These are phyloP conservation scores for Nymphalis urticae DNA, from an alignment of 2,888 invertebrate genomes.

Conservation along the genomic window DNA sequence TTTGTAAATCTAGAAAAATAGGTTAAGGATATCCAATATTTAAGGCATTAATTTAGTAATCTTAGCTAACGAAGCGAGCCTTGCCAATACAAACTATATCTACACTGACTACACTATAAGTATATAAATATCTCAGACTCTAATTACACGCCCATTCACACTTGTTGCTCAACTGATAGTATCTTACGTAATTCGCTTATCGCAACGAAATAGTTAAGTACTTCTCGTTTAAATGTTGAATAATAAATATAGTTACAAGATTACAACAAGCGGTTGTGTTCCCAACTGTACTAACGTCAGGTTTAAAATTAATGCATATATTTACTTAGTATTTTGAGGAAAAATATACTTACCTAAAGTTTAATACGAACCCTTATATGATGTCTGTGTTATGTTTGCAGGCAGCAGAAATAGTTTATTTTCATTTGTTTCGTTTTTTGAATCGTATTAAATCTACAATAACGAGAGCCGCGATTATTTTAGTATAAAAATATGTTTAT, in stretches of 20 bases:
- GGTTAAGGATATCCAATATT: background rate
- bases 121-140: slow-evolving; percentile 16
- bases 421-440: too few species aligned
- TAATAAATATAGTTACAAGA: background rate
- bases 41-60: background rate
- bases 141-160: slow-evolving; percentile 37
- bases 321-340: too few species aligned
- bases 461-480: too few species aligned
- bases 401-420: too few species aligned
- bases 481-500: too few species aligned
- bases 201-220: slow-evolving; percentile 12
- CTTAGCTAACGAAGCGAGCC: slow-evolving; percentile 12
- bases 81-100: background rate
- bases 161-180: slow-evolving; percentile 31
- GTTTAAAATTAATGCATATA: too few species aligned
- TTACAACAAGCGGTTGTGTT: background rate
- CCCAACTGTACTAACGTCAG: too few species aligned
- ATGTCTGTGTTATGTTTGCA: too few species aligned
- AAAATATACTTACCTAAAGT: too few species aligned
- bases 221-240: background rate
- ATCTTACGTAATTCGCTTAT: slow-evolving; percentile 31
- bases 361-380: too few species aligned
- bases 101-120: background rate
- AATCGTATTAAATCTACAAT: too few species aligned
- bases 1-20: background rate